phyloP scores from a whole-genome alignment of 2,113 vertebrate genomes.

The Gallinago jamesoni region DNA sequence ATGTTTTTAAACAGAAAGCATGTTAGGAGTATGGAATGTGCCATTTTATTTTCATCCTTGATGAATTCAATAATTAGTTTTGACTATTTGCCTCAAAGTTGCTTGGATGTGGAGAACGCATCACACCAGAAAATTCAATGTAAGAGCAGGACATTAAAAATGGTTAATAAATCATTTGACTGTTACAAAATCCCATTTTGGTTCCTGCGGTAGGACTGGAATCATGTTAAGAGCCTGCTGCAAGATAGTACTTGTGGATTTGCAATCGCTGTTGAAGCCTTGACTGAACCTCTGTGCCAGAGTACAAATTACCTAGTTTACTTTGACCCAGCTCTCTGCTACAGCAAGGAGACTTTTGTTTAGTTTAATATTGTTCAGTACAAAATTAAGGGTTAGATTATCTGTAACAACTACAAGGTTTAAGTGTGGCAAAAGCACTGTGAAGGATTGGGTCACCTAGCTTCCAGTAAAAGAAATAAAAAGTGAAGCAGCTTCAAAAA shows the following conservation, averaged over 20 bases:
- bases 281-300: neutral
- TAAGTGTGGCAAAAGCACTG: neutral
- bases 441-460: neutral
- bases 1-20: neutral
- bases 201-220: neutral
- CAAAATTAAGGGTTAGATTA: slow-evolving; percentile 29
- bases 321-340: neutral
- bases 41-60: neutral
- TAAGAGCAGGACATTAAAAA: neutral
- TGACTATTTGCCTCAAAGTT: neutral
- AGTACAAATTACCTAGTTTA: neutral
- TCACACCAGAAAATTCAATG: neutral
- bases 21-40: neutral
- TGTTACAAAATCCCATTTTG: neutral
- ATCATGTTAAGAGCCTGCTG: neutral
- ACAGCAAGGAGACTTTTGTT: neutral
- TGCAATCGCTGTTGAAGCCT: neutral
- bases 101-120: neutral
- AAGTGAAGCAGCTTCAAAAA: neutral
- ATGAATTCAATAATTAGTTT: neutral
- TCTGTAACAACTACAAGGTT: neutral
- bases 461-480: neutral
- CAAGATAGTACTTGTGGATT: neutral
- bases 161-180: neutral
- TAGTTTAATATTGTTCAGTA: neutral